These are phyloP conservation scores for Phalacrocorax carbo DNA, from an alignment of 2,113 vertebrate species.

Conservation along the genomic window DNA sequence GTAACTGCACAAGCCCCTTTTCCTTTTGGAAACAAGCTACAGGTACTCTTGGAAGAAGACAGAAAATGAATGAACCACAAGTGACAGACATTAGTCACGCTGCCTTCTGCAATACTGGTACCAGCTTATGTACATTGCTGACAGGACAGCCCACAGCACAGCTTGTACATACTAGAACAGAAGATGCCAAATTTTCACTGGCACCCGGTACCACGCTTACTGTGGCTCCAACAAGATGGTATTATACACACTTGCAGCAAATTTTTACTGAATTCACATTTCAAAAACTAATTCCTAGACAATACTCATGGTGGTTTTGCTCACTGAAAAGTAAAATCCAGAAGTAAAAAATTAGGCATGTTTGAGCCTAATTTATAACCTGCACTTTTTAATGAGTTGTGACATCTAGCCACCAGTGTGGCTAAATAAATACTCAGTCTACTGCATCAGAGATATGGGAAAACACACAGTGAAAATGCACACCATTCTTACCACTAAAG, in stretches of 20 bases:
- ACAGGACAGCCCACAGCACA: background rate
- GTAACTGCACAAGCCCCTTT: background rate
- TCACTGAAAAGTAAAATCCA: background rate
- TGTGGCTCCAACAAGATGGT: background rate
- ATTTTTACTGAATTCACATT: background rate
- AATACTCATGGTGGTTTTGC: background rate
- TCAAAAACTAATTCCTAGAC: background rate
- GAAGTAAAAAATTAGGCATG: background rate
- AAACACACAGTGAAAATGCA: background rate
- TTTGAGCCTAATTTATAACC: background rate
- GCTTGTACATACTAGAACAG: background rate
- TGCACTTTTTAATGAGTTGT: background rate
- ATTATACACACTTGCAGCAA: background rate
- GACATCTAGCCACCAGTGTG: background rate
- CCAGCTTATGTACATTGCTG: background rate
- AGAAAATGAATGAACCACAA: background rate
- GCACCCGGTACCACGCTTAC: background rate
- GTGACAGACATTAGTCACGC: background rate
- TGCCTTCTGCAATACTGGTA: background rate
- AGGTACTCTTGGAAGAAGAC: background rate
- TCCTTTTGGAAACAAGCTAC: background rate
- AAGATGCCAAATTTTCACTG: background rate
- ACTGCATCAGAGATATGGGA: background rate
- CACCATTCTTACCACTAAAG: background rate
- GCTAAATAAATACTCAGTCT: background rate